Conservation (phyloP, 2,888 invertebrate genomes). For the Archaeoteleia sp. region DNA sequence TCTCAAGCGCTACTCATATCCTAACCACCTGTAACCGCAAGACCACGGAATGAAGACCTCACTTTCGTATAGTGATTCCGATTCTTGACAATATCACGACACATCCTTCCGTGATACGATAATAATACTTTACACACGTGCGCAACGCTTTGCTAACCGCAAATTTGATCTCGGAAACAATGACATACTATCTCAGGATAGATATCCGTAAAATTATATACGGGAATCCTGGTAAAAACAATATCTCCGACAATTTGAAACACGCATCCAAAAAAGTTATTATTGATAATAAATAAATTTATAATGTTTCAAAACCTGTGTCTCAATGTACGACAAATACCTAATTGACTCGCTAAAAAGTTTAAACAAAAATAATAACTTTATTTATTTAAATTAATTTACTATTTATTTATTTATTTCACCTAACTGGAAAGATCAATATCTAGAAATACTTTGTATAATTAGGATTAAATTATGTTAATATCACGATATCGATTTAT, state of each 20-base stretch:
- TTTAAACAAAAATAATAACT: no score
- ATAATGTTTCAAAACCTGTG: no score
- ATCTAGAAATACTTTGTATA: no score
- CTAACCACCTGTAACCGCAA: conserved; percentile 62
- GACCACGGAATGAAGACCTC: conserved; percentile 59
- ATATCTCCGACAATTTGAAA: not conserved
- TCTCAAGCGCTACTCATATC: conserved; percentile 67
- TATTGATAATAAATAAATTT: no score
- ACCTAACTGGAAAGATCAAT: no score
- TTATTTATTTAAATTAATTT: no score
- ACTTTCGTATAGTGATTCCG: conserved; percentile 58
- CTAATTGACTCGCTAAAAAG: no score
- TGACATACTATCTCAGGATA: conserved; percentile 27
- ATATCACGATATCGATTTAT: no score
- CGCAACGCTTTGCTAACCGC: conserved; percentile 53
- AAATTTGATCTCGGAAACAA: conserved; percentile 50
- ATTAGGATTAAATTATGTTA: no score
- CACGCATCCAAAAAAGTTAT: no score
- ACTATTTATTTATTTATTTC: no score
- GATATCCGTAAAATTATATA: conserved; percentile 46
- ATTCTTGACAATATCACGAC: conserved; percentile 52
- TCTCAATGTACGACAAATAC: no score
- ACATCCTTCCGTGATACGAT: conserved; percentile 55
- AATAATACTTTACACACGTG: conserved; percentile 53
- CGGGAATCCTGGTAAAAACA: conserved; percentile 8